Evolutionary conservation across 2,113 vertebrate genomes (phyloP).

Genomic region (Lepus timidus): DNA sequence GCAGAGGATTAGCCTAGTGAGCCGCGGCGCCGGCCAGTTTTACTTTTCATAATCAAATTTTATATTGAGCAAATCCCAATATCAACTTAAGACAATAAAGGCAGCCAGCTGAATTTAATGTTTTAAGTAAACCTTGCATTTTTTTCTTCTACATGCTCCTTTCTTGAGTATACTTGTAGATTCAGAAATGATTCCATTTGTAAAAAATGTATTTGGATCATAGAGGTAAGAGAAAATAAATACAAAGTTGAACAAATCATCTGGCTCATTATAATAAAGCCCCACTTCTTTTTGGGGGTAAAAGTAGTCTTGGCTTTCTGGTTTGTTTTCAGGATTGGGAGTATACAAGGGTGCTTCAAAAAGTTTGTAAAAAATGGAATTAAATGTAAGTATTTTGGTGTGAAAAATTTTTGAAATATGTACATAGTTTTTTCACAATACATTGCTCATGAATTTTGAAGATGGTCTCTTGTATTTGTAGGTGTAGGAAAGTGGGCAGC

Average conservation of each 20-base stretch:
- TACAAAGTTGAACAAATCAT: background rate
- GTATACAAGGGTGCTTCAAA: too few relatives aligned
- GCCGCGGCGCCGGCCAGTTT: background rate
- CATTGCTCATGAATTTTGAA: too few relatives aligned
- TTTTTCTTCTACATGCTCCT: background rate
- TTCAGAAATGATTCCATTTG: conserved; percentile 52
- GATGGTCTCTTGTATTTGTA: too few relatives aligned
- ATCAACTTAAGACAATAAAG: background rate
- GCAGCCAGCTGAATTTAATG: background rate
- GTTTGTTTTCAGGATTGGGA: background rate
- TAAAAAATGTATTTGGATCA: background rate
- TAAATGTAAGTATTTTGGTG: too few relatives aligned
- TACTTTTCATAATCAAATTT: conserved; percentile 40
- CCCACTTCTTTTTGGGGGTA: background rate
- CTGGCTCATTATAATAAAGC: background rate
- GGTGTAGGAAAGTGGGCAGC: rapidly evolving
- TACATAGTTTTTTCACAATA: too few relatives aligned
- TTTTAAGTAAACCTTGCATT: background rate
- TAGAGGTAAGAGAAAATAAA: background rate
- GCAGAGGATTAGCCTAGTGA: too few relatives aligned
- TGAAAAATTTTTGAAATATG: too few relatives aligned
- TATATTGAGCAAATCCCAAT: background rate
- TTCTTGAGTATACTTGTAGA: conserved; percentile 21
- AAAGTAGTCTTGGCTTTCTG: background rate
- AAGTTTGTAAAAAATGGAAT: too few relatives aligned